Evolutionary conservation across 1,140 invertebrate species (phyloP), one percentile per base, ranked within the genome.

Genomic region (Phymastichus coffea): DNA sequence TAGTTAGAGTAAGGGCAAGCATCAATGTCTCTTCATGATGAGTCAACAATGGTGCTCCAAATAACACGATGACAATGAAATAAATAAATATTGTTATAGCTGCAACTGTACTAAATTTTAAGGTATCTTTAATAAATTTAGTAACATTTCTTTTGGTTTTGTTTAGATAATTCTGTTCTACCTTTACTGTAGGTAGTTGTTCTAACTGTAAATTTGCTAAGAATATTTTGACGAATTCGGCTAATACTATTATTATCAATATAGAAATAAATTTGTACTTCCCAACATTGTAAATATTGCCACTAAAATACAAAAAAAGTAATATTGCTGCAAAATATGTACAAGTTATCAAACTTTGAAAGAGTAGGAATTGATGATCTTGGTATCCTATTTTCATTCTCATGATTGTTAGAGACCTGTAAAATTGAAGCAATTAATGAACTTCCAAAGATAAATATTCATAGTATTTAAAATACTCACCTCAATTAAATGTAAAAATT

Each of bases 11-110:
- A 20, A 85, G 46, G 23, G 87, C 83, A 63, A 92, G 84, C 79
- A 89, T 87, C 9, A 87, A 82, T 2, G 90, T 92, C 71, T 91
- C 86, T 69, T 88, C 84, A 41, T 85, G 82, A 57, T 85, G 80
- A 4, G 80, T 81, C 19, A 85, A 73, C 8, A 90, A 65, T 38
- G 89, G 87, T 4, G 90, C 90, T 30, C 91, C 90, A 73, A 90
- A 92, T n/a, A 92, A 71, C 55, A 92, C 81, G 22, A 87, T 85
- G 19, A 84, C 69, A 9, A 84, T 63, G 66, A 87, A 87, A 73
- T 83, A 87, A 44, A 82, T 59, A 33, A 77, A 66, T 17, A 76
- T 77, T 17, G 81, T 57, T 14, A 66, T 37, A 3, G 70, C 14
- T 4, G 69, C 53, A 4, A 66, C 38, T 3, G 75, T 19, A 0